phyloP scores from a whole-genome alignment of 2,888 invertebrate species.

The Rutpela maculata region DNA sequence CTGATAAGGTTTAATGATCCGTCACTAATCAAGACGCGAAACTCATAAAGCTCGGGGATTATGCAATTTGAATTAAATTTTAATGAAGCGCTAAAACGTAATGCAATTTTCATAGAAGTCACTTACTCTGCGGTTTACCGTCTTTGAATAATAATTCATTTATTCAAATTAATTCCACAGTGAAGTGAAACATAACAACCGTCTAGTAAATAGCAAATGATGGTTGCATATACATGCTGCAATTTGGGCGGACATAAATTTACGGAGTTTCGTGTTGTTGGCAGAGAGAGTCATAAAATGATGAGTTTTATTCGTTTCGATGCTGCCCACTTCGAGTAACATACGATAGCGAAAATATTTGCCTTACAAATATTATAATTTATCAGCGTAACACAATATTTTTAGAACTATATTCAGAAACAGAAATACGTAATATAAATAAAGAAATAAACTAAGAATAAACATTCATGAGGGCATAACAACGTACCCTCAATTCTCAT shows the following conservation, averaged over 20 bases:
- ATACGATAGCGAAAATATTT: no score
- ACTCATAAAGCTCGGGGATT: not conserved
- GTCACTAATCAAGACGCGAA: not conserved
- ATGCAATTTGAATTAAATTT: slow-evolving; percentile 7
- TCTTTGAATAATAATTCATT: slow-evolving; percentile 7
- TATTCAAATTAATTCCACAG: not conserved
- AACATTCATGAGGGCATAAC: no score
- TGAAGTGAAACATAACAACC: not conserved
- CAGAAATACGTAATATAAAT: no score
- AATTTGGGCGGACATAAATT: not conserved
- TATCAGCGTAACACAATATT: no score
- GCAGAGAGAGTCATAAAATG: no score
- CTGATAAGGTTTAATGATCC: not conserved
- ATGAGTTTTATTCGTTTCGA: no score
- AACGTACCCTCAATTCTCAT: no score
- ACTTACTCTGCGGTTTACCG: not conserved
- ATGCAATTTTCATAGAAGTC: slow-evolving; percentile 14
- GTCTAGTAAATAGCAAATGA: not conserved
- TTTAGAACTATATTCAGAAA: no score
- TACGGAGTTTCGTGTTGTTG: no score
- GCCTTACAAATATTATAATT: no score
- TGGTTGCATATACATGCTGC: not conserved
- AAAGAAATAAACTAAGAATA: no score
- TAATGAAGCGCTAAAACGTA: slow-evolving; percentile 1
- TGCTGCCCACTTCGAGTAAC: no score